Evolutionary conservation across 2,888 invertebrate species (phyloP).

Genomic region (Escarpia spicata): DNA sequence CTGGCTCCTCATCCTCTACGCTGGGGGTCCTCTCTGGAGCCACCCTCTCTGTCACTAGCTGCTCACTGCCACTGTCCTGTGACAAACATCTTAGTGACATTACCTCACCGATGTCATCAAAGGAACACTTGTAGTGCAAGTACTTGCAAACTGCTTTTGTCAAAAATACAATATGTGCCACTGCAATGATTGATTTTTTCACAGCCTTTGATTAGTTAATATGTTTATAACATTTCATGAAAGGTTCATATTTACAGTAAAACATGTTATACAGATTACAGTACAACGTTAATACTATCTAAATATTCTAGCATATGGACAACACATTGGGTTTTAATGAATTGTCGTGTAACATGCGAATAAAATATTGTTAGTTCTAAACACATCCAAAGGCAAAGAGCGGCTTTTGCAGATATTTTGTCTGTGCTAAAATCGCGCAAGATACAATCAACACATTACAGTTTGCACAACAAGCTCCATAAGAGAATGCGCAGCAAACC

Average conservation of each 20-base stretch:
- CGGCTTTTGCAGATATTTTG: no score
- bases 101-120: constrained; percentile 7
- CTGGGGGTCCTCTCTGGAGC: not conserved
- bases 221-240: constrained; percentile 13
- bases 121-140: not conserved
- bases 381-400: no score
- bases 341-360: no score
- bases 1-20: constrained; percentile 46
- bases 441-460: not conserved
- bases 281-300: not conserved
- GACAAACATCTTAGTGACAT: constrained; percentile 20
- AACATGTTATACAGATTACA: not conserved
- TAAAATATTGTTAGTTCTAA: no score
- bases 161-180: not conserved
- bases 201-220: not conserved
- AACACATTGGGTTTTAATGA: no score
- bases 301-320: not conserved
- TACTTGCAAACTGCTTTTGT: no score
- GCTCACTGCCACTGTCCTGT: constrained; percentile 24
- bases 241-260: constrained; percentile 18
- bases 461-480: not conserved
- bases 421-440: not conserved
- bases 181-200: not conserved
- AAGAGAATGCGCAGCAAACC: not conserved
- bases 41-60: constrained; percentile 22